Evolutionary conservation across 1,140 invertebrate species (phyloP).

Genomic region (Caerostris extrusa): DNA sequence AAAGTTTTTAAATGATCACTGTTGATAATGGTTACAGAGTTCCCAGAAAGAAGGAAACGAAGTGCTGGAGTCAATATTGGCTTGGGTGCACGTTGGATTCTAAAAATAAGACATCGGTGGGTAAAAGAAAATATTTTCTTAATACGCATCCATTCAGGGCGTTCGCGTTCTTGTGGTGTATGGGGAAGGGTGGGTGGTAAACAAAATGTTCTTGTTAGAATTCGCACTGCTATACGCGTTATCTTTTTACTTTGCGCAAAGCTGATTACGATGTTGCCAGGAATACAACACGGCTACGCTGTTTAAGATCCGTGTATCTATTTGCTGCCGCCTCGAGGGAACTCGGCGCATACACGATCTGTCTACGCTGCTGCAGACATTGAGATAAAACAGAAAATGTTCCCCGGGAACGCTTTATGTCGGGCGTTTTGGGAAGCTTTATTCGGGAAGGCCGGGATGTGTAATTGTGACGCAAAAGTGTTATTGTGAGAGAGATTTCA

Average conservation of each 20-base stretch:
- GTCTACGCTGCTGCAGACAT: background rate
- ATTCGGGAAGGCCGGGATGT: background rate
- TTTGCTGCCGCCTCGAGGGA: slow-evolving; percentile 19
- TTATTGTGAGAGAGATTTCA: slow-evolving; percentile 6
- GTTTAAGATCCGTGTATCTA: slow-evolving; percentile 54
- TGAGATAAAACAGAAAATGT: slow-evolving; percentile 62
- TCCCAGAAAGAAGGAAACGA: background rate
- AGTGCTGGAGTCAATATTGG: background rate
- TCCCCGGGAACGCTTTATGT: slow-evolving; percentile 3
- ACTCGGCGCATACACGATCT: slow-evolving; percentile 45
- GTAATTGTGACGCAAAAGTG: background rate
- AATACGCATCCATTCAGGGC: slow-evolving; percentile 11
- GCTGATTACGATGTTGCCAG: slow-evolving; percentile 28
- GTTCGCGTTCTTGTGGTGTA: no score
- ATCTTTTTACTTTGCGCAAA: slow-evolving; percentile 54
- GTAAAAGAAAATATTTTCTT: slow-evolving; percentile 17
- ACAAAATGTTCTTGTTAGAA: slow-evolving; percentile 46
- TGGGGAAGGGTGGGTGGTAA: background rate
- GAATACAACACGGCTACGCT: background rate
- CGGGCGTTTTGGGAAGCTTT: background rate
- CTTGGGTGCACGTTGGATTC: background rate
- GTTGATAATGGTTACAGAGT: background rate
- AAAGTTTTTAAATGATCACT: slow-evolving; percentile 25
- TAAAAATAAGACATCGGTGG: background rate
- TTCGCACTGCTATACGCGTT: background rate